A percentile compares a stretch with the other conserved stretches of the same genome.
Conservation (phyloP, 1,140 invertebrate species). For the Achatina immaculata region DNA sequence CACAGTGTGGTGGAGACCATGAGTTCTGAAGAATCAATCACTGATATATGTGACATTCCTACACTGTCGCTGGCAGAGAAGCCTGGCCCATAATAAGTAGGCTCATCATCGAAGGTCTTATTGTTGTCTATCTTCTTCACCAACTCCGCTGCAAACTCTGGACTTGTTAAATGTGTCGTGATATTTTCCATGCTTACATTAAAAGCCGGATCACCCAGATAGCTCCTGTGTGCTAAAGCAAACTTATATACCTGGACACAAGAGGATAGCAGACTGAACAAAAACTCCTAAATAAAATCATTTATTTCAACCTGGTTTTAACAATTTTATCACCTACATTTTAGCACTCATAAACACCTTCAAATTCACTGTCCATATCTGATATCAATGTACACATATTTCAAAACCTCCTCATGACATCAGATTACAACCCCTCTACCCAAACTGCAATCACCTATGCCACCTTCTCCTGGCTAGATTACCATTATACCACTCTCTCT, state of each 20-base stretch:
- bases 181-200: slow-evolving; percentile 44
- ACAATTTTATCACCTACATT: not conserved
- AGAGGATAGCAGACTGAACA: no score
- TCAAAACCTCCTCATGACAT: no score
- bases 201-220: slow-evolving; percentile 84
- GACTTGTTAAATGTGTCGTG: slow-evolving; percentile 47
- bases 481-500: no score
- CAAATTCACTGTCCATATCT: not conserved
- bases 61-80: slow-evolving; percentile 32
- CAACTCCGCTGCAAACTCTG: slow-evolving; percentile 77
- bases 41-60: slow-evolving; percentile 89
- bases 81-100: slow-evolving; percentile 44
- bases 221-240: slow-evolving; percentile 84
- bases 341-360: not conserved
- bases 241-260: slow-evolving; percentile 89
- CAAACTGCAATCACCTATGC: no score
- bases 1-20: slow-evolving; percentile 82
- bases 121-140: slow-evolving; percentile 74
- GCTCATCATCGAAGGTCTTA: slow-evolving; percentile 77
- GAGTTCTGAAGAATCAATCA: slow-evolving; percentile 81
- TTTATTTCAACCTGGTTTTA: not conserved
- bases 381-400: not conserved
- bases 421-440: no score
- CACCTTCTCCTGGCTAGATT: no score
- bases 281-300: not conserved